These are phyloP conservation scores for Thaumetopoea pityocampa DNA, from an alignment of 1,140 invertebrate species.

Conservation along the genomic window DNA sequence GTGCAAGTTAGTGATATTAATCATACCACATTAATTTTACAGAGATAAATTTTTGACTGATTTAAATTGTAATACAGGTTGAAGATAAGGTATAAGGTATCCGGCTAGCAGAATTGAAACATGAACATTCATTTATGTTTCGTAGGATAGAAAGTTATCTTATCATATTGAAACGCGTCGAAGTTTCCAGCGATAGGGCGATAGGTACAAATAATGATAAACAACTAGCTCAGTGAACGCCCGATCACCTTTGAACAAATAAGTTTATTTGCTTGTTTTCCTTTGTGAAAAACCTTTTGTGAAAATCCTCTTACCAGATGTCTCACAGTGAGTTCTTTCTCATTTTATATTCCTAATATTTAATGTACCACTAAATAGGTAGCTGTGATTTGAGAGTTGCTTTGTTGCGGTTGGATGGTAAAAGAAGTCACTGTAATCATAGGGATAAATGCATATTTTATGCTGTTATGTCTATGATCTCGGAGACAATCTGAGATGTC, in stretches of 20 bases:
- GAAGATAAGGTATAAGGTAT: no score
- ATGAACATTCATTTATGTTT: slow-evolving; percentile 2
- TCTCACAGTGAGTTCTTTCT: slow-evolving; percentile 19
- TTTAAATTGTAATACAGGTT: no score
- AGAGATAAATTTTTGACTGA: no score
- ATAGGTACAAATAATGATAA: slow-evolving; percentile 21
- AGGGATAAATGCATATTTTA: no score
- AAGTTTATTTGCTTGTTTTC: slow-evolving; percentile 4
- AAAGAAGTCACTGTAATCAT: no score
- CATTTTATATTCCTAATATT: not conserved
- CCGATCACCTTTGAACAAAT: slow-evolving; percentile 3
- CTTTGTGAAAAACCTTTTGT: slow-evolving; percentile 1
- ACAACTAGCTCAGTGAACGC: slow-evolving; percentile 10
- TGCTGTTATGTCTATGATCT: no score
- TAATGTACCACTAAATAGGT: no score
- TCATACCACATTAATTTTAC: no score
- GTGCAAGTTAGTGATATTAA: no score
- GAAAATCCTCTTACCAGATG: slow-evolving; percentile 10
- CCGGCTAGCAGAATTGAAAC: not conserved
- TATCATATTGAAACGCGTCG: slow-evolving; percentile 18
- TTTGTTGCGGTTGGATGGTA: no score
- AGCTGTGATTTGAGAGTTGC: no score
- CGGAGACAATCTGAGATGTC: no score
- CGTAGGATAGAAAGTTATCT: slow-evolving; percentile 18
- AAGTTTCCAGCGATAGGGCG: slow-evolving; percentile 14